Evolutionary conservation across 2,113 vertebrate genomes (phyloP).

Genomic region (Nyctibius bracteatus): DNA sequence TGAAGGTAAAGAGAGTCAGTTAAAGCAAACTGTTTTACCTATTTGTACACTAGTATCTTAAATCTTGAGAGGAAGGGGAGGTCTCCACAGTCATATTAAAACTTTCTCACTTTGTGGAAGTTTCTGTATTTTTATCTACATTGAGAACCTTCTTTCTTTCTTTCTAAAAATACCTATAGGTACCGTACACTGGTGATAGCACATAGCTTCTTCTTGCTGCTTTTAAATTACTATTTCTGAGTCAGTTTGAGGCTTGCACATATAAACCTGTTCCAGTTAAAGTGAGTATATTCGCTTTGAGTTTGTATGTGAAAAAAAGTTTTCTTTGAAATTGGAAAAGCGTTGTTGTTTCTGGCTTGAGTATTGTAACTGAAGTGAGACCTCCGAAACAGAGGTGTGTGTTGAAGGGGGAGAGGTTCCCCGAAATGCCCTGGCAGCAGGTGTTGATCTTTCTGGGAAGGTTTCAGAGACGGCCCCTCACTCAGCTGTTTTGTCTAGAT

Average conservation of each 20-base stretch:
- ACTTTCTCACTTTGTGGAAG: neutral
- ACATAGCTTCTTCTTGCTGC: neutral
- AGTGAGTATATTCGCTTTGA: neutral
- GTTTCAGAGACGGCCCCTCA: neutral
- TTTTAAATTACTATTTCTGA: neutral
- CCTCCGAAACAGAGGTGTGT: neutral
- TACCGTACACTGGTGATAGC: neutral
- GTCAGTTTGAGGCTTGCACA: neutral
- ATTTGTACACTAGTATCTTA: neutral
- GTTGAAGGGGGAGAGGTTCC: neutral
- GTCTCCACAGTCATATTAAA: neutral
- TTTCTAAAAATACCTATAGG: neutral
- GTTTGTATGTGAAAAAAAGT: neutral
- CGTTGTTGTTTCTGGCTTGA: neutral
- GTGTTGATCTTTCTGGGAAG: neutral
- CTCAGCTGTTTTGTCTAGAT: neutral
- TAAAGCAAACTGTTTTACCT: neutral
- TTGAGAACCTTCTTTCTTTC: neutral
- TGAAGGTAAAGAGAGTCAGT: neutral
- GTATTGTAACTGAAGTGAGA: neutral
- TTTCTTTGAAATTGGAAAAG: neutral
- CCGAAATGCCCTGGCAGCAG: accelerated
- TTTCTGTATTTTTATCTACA: neutral
- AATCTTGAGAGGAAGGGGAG: neutral
- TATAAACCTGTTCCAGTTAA: neutral